Conservation (phyloP, 2,113 vertebrate genomes). For the Rhinopomastus cyanomelas region DNA sequence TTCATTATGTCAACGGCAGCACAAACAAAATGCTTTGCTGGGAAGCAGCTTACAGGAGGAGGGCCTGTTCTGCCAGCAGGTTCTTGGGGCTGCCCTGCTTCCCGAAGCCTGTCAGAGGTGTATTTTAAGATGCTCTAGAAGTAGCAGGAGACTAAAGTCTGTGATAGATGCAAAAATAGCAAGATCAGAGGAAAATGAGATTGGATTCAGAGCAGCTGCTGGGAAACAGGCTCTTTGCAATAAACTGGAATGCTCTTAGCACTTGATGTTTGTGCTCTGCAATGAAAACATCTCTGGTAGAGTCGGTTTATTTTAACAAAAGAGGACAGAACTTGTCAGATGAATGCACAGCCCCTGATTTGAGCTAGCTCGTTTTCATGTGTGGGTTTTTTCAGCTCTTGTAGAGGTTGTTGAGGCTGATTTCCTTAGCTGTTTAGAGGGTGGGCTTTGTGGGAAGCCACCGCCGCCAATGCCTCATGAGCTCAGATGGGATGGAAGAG, state of each 20-base stretch:
- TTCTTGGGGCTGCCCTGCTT: not conserved
- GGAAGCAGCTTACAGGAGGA: not conserved
- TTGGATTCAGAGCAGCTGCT: slow-evolving; percentile 34
- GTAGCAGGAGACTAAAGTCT: slow-evolving; percentile 31
- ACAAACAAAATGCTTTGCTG: not conserved
- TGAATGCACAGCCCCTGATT: not conserved
- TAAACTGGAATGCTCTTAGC: slow-evolving; percentile 14
- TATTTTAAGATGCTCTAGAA: not conserved
- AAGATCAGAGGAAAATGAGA: slow-evolving; percentile 43
- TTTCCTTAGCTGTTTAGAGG: not conserved
- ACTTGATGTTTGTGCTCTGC: slow-evolving; percentile 14
- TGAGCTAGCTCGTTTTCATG: not conserved
- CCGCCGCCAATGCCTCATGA: not conserved
- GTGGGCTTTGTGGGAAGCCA: slow-evolving; percentile 1
- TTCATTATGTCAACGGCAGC: not conserved
- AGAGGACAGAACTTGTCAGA: slow-evolving; percentile 46
- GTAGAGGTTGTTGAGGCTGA: not conserved
- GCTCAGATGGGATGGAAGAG: not conserved
- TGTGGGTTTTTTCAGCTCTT: not conserved
- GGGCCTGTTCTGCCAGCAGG: not conserved
- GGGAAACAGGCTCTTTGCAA: slow-evolving; percentile 14
- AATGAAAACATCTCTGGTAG: not conserved
- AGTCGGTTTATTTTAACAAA: slow-evolving; percentile 33
- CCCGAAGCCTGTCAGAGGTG: not conserved
- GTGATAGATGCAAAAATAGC: slow-evolving; percentile 22